Evolutionary conservation across 2,888 invertebrate genomes (phyloP), one percentile per base, ranked within the genome.

Genomic region (Drosophila ustulata): DNA sequence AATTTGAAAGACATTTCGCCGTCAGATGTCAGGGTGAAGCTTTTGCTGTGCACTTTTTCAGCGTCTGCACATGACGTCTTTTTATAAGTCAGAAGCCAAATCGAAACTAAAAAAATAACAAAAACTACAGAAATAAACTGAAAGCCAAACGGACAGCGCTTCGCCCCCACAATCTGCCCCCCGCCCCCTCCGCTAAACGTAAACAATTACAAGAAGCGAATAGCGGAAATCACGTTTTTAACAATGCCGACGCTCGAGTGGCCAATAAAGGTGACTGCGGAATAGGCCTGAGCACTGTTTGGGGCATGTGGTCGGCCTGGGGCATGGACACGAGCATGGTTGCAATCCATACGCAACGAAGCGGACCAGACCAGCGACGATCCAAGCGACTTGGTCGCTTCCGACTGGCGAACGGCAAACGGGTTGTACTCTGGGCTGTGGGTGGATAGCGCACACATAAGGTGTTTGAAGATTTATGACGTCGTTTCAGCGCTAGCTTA

Each of bases 171-270:
- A n/a, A 18, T 18, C 18, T 1, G 18, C 18, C 4, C 41, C 18
- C 8, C 39, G 3, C 3, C 13, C 13, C 39, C 39, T 5, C 4
- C 11, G 23, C 4, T 39, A 56, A 59, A 65, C 62, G 73, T 57
- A 67, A 80, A 80, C 80, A 88, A 78, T 80, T 86, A 75, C 58
- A 71, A 66, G 75, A 49, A 63, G 47, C 70, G 68, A 78, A 73
- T 71, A 80, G 78, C 85, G 85, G 88, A 88, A 85, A 88, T 85
- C 85, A 85, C 85, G 85, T 77, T 85, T 88, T 80, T 78, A 66
- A 71, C 70, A 66, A 66, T 61, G 67, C 68, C 68, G 74, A 75
- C 71, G 71, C 75, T 66, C 73, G 69, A 75, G 61, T 73, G 79
- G 82, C 70, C 55, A 69, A 78, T 74, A 66, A 74, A 69, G 70